Percentiles rank a stretch among this genome's conserved stretches.
phyloP scores from a whole-genome alignment of 2,797 vertebrate genomes.

The Spheniscus humboldti region DNA sequence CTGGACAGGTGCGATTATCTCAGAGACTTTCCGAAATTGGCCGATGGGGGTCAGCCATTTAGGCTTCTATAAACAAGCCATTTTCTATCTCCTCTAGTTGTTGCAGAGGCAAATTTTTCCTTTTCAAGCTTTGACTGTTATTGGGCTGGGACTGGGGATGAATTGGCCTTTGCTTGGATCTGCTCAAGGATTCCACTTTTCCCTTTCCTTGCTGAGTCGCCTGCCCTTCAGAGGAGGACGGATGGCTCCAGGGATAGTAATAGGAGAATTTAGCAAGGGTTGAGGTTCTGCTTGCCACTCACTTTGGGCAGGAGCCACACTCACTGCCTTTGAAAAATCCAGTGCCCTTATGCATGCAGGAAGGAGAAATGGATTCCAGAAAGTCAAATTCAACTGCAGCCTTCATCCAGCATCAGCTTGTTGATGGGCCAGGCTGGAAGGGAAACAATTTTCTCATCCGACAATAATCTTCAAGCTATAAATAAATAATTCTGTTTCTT shows the following conservation, averaged over 20 bases:
- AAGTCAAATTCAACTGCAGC: not conserved
- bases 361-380: not conserved
- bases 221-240: not conserved
- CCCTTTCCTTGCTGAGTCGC: not conserved
- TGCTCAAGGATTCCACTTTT: not conserved
- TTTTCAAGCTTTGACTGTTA: not conserved
- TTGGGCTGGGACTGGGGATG: not conserved
- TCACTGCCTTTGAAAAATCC: not conserved
- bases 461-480: not conserved
- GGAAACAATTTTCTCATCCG: not conserved
- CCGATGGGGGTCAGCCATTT: slow-evolving; percentile 26
- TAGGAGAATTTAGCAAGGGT: not conserved
- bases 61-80: slow-evolving; percentile 53
- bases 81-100: slow-evolving; percentile 38
- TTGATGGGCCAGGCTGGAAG: not conserved
- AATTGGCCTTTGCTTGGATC: not conserved
- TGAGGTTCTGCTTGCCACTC: not conserved
- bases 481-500: slow-evolving; percentile 31
- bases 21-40: slow-evolving; percentile 48
- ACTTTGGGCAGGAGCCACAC: not conserved
- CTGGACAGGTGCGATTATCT: slow-evolving; percentile 63
- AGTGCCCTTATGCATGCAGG: not conserved
- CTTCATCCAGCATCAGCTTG: not conserved
- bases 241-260: not conserved
- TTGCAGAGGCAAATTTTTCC: slow-evolving; percentile 9